These are phyloP conservation scores for Rhinella marina DNA, from an alignment of 2,797 vertebrate genomes.

Conservation along the genomic window DNA sequence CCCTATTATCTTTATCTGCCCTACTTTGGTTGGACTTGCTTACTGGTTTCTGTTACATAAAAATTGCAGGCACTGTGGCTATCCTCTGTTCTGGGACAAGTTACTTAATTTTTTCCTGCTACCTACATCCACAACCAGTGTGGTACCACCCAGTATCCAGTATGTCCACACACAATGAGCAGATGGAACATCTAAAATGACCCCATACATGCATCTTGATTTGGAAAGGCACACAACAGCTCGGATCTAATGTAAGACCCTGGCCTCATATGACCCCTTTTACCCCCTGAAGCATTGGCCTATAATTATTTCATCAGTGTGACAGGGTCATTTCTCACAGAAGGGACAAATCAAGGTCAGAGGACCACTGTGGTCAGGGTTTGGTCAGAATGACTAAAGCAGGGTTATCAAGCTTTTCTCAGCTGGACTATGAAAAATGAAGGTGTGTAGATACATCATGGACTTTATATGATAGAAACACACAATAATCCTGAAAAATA, in stretches of 20 bases:
- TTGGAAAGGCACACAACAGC: neutral
- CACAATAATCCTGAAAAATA: neutral
- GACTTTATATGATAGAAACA: neutral
- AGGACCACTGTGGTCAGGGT: neutral
- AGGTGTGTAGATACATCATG: neutral
- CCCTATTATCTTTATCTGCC: no score
- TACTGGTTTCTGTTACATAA: no score
- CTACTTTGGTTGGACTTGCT: no score
- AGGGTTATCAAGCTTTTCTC: neutral
- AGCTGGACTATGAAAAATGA: neutral
- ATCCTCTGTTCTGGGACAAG: neutral
- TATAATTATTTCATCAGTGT: conserved; percentile 3
- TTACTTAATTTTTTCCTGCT: neutral
- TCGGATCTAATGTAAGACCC: neutral
- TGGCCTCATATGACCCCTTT: neutral
- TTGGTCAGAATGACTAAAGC: conserved; percentile 3
- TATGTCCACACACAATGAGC: neutral
- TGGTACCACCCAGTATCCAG: neutral
- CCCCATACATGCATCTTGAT: neutral
- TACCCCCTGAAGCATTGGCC: neutral
- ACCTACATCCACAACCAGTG: neutral
- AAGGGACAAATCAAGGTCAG: conserved; percentile 5
- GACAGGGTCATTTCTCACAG: conserved; percentile 5
- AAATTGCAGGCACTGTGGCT: no score
- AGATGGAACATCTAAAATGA: neutral